A percentile compares a stretch with the other conserved stretches of the same genome.
Evolutionary conservation across 1,140 invertebrate species (phyloP).

Genomic region (Probaryconus sp.): DNA sequence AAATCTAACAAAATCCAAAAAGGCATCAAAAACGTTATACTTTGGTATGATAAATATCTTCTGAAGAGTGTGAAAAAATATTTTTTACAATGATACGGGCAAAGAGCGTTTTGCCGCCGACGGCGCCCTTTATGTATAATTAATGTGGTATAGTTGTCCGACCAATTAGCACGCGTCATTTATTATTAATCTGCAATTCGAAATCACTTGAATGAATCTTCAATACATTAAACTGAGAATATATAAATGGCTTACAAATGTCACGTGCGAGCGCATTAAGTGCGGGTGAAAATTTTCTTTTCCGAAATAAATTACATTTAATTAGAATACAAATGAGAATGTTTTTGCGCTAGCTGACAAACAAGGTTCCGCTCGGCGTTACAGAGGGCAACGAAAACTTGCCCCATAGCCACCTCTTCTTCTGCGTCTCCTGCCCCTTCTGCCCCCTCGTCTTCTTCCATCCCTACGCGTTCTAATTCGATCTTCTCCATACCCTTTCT

Average conservation of each 20-base stretch:
- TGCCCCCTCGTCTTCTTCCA: constrained; percentile 29
- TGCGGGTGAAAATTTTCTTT: constrained; percentile 43
- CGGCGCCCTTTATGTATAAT: constrained; percentile 72
- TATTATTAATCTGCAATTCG: constrained; percentile 77
- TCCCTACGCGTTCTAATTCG: constrained; percentile 53
- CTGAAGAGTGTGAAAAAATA: neutral
- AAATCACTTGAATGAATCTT: constrained; percentile 76
- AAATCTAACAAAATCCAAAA: too few species aligned
- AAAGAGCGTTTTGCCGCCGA: constrained; percentile 1
- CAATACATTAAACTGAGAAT: constrained; percentile 77
- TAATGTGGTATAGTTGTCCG: constrained; percentile 72
- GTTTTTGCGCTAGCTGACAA: constrained; percentile 51
- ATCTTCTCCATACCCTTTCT: constrained; percentile 64
- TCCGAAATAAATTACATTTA: constrained; percentile 52
- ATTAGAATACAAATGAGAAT: constrained; percentile 55
- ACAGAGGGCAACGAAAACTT: constrained; percentile 50
- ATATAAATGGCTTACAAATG: constrained; percentile 67
- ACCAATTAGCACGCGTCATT: constrained; percentile 72
- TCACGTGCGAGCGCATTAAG: constrained; percentile 3
- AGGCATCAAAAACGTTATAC: too few species aligned
- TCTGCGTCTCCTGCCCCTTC: constrained; percentile 23
- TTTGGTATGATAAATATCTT: too few species aligned
- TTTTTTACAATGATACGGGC: constrained; percentile 13
- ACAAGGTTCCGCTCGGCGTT: constrained; percentile 47
- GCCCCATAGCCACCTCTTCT: constrained; percentile 29